Percentiles rank a stretch among this genome's conserved stretches.
phyloP scores from a whole-genome alignment of 2,113 vertebrate genomes.

The Eublepharis macularius region DNA sequence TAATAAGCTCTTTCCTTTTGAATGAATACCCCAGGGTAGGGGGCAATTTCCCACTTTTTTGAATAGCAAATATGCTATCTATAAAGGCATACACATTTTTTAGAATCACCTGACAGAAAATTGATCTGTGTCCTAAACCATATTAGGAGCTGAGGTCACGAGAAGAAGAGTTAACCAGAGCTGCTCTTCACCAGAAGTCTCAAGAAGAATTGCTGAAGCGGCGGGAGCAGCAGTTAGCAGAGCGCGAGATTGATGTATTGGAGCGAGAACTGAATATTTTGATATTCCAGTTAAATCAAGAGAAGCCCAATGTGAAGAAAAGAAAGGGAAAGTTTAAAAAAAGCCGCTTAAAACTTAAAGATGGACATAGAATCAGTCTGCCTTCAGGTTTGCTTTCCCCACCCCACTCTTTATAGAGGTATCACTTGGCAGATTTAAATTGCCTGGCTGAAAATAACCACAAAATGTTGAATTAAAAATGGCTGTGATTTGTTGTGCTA shows the following conservation, averaged over 20 bases:
- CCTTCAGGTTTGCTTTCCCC: constrained; percentile 84
- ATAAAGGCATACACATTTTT: neutral
- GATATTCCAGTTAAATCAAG: constrained; percentile 95
- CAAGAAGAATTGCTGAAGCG: constrained; percentile 91
- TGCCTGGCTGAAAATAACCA: neutral
- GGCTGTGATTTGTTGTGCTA: neutral
- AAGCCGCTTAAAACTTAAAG: constrained; percentile 90
- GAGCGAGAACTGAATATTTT: constrained; percentile 95
- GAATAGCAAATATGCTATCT: neutral
- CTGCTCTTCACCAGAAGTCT: constrained; percentile 93
- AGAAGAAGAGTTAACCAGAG: constrained; percentile 92
- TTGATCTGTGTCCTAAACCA: neutral
- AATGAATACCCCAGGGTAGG: neutral
- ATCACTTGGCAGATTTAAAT: neutral
- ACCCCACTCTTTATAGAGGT: rapidly evolving
- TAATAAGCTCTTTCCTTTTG: neutral
- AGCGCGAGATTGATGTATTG: constrained; percentile 92
- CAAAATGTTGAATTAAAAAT: neutral
- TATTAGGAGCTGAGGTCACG: constrained; percentile 90
- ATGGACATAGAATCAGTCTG: constrained; percentile 94
- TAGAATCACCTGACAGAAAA: neutral
- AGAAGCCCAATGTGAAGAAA: constrained; percentile 93
- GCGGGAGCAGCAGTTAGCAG: constrained; percentile 91
- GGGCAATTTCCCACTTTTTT: neutral
- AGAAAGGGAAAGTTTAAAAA: constrained; percentile 94